A percentile compares a stretch with the other conserved stretches of the same genome.
Conservation (phyloP, 2,888 invertebrate genomes). For the Rhyacophila evoluta region DNA sequence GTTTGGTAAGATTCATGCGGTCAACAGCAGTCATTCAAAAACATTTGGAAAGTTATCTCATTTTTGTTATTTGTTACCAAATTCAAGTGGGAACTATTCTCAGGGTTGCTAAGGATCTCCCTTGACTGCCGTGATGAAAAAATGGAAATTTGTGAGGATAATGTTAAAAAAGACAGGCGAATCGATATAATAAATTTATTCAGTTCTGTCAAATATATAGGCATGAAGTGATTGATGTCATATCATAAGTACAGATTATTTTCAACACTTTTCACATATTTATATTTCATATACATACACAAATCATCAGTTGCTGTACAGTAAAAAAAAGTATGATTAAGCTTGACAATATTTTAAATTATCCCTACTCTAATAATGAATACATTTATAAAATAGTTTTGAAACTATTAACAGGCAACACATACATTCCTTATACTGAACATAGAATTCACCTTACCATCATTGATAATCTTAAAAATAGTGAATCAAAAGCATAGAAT, state of each 20-base stretch:
- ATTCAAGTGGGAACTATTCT: too few relatives aligned
- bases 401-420: background rate
- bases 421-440: too few relatives aligned
- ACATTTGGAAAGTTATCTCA: too few relatives aligned
- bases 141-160: background rate
- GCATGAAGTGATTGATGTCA: slow-evolving; percentile 28
- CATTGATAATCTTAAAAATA: too few relatives aligned
- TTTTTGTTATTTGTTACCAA: too few relatives aligned
- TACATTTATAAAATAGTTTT: background rate
- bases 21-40: too few relatives aligned
- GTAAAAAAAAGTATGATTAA: background rate
- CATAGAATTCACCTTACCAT: too few relatives aligned
- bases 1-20: too few relatives aligned
- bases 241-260: slow-evolving; percentile 42
- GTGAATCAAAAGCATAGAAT: too few relatives aligned
- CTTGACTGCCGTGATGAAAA: too few relatives aligned
- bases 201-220: slow-evolving; percentile 44
- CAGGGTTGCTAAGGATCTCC: too few relatives aligned
- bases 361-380: slow-evolving; percentile 3
- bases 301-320: slow-evolving; percentile 30
- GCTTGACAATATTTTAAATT: background rate
- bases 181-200: slow-evolving; percentile 41
- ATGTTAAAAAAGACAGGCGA: background rate
- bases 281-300: slow-evolving; percentile 31
- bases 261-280: slow-evolving; percentile 5